phyloP scores from a whole-genome alignment of 2,888 invertebrate genomes.

The Rhagophthalmus giganteus region DNA sequence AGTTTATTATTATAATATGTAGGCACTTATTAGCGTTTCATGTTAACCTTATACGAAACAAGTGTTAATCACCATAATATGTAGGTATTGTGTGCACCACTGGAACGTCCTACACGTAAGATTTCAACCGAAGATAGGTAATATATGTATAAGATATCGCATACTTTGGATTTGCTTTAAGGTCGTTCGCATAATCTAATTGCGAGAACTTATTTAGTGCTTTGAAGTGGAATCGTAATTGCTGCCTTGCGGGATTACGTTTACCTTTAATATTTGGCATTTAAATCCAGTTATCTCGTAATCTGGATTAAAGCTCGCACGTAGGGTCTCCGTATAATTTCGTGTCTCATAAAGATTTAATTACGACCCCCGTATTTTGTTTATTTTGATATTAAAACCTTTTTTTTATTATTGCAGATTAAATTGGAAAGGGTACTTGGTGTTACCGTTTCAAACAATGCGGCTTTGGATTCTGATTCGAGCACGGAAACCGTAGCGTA shows the following conservation, averaged over 20 bases:
- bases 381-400: too few species aligned
- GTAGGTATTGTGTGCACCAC: background rate
- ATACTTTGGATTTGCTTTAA: constrained; percentile 4
- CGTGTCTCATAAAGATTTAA: too few species aligned
- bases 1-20: too few species aligned
- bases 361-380: too few species aligned
- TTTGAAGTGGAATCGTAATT: background rate
- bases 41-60: too few species aligned
- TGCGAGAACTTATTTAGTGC: constrained; percentile 4
- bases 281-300: background rate
- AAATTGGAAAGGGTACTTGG: constrained; percentile 94
- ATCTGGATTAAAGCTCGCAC: constrained; percentile 16
- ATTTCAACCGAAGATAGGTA: background rate
- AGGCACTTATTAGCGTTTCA: too few species aligned
- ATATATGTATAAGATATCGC: background rate
- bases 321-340: too few species aligned
- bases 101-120: background rate
- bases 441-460: constrained; percentile 91
- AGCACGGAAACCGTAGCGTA: constrained; percentile 89
- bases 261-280: background rate
- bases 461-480: constrained; percentile 86
- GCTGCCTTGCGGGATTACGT: background rate
- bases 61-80: background rate
- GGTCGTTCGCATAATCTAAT: constrained; percentile 17
- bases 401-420: constrained; percentile 70